Percentiles rank a stretch among this genome's conserved stretches.
These are phyloP conservation scores for Eledone cirrhosa DNA, from an alignment of 2,888 invertebrate genomes.

Conservation along the genomic window DNA sequence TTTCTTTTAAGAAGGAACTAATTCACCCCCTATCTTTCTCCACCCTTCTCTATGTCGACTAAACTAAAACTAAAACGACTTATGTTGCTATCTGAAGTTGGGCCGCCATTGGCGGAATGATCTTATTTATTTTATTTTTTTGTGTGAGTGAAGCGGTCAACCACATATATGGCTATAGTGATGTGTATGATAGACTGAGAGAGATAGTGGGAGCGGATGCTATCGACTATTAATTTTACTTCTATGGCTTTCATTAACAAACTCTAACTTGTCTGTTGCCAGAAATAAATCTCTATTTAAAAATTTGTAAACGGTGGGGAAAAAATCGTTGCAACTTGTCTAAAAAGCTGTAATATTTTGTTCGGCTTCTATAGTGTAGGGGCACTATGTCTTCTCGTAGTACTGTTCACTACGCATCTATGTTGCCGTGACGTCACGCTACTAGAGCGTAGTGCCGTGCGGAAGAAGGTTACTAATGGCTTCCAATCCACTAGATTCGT, in stretches of 20 bases:
- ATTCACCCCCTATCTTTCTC: too few relatives aligned
- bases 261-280: too few relatives aligned
- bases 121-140: slow-evolving; percentile 21
- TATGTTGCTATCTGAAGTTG: background rate
- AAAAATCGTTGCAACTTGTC: too few relatives aligned
- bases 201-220: slow-evolving; percentile 21
- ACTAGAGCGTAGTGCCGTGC: slow-evolving; percentile 26
- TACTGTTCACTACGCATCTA: slow-evolving; percentile 22
- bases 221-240: slow-evolving; percentile 5
- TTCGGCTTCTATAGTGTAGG: slow-evolving; percentile 15
- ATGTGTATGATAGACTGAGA: slow-evolving; percentile 20
- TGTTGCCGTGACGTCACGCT: slow-evolving; percentile 21
- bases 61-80: too few relatives aligned
- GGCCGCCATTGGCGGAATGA: slow-evolving; percentile 24
- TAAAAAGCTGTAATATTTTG: background rate
- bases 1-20: too few relatives aligned
- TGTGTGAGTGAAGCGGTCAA: slow-evolving; percentile 29
- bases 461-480: slow-evolving; percentile 28
- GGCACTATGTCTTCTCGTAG: slow-evolving; percentile 27
- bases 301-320: too few relatives aligned
- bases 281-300: too few relatives aligned
- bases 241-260: background rate
- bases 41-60: too few relatives aligned
- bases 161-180: slow-evolving; percentile 26
- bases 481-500: slow-evolving; percentile 21